Percentiles rank a stretch among this genome's conserved stretches.
These are phyloP conservation scores for Leptarthrus brevirostris DNA, from an alignment of 2,888 invertebrate genomes.

Conservation along the genomic window DNA sequence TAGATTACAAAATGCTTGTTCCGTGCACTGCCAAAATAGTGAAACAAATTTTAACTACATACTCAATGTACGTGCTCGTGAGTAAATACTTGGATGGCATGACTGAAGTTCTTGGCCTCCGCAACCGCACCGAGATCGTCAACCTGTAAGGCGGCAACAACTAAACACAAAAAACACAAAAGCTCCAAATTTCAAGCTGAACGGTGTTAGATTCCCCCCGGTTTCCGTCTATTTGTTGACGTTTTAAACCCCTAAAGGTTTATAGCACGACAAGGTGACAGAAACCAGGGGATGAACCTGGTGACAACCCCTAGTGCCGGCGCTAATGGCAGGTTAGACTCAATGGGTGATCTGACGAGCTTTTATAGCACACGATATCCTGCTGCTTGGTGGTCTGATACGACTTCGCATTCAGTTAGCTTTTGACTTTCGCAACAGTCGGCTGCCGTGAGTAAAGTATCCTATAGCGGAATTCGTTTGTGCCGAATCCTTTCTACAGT, in stretches of 20 bases:
- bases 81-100: too few relatives aligned
- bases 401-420: constrained; percentile 29
- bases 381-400: too few relatives aligned
- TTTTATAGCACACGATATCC: constrained; percentile 14
- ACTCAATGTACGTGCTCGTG: too few relatives aligned
- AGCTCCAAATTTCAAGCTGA: constrained; percentile 3
- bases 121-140: background rate
- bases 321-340: constrained; percentile 10
- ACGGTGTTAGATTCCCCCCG: background rate
- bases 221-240: background rate
- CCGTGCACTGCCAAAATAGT: too few relatives aligned
- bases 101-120: too few relatives aligned
- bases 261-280: background rate
- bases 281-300: constrained; percentile 8
- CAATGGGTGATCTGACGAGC: constrained; percentile 22
- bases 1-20: too few relatives aligned
- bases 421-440: constrained; percentile 23
- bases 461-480: background rate
- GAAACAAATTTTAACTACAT: too few relatives aligned
- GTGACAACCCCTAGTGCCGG: constrained; percentile 3
- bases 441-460: background rate
- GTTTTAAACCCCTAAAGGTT: constrained; percentile 5
- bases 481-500: background rate
- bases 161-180: background rate
- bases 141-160: background rate